Base-by-base conservation (phyloP, 2,113 vertebrate genomes). In the Oncorhynchus keta region DNA sequence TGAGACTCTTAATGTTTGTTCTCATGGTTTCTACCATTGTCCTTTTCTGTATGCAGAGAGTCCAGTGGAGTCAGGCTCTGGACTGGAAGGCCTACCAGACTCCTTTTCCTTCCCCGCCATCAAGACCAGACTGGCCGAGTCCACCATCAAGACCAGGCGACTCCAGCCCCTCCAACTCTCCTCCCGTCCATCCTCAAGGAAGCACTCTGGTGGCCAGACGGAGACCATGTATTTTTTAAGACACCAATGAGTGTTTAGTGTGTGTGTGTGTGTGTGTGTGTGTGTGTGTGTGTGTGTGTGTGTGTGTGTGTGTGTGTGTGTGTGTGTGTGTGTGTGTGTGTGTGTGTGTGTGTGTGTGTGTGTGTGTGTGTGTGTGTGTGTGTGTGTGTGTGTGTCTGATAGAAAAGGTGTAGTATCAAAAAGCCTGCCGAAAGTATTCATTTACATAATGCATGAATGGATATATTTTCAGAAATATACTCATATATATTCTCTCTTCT, bases 41-140 rank as follows among this genome's bases (percentile, higher is more conserved):
- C 18, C 39, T 24, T 18, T 1, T 7, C 30, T 77, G 22, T 68
- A 18, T 74, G 76, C 92, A 98, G 97, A 97, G 83, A 94, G 88
- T 86, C 87, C 95, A 6, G 93, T 94, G 8, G 95, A 96, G 78
- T 87, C 94, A 73, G 96, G 95, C 69, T 99, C 97, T 12, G 95
- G 96, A 76, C 93, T 96, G 83, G 95, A 95, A 0, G 85, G 90
- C 2, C 51, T 95, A 84, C 89, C 87, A 3, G 94, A 95, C 81
- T 87, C 93, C 72, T 85, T 92, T 0, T 88, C 92, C 55, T 88
- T 92, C 64, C 90, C 74, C 24, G 77, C 84, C 72, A 79, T 93
- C 79, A 96, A 96, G 85, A 95, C 92, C 86, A 97, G 96, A 79
- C 89, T 2, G 16, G 14, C 49, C 13, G 16, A 55, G 16, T 55